Conservation (phyloP, 2,113 vertebrate species). For the Cryptomyrus ogoouensis region DNA sequence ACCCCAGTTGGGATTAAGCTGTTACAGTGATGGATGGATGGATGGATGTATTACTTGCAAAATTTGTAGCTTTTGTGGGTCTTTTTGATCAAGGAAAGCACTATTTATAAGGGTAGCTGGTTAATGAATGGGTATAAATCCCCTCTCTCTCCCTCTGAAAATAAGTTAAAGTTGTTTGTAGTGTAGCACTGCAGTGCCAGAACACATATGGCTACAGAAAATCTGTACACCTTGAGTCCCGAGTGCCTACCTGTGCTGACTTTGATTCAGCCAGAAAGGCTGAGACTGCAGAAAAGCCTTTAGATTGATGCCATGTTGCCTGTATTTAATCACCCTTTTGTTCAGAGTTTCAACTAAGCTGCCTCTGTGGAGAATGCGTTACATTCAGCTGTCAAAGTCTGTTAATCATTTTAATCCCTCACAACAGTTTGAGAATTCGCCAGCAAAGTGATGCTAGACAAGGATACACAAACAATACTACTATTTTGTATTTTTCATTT, state of each 20-base stretch:
- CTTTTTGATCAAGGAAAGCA: not conserved
- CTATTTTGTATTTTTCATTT: conserved; percentile 29
- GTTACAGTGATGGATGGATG: too few relatives aligned
- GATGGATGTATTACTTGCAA: not conserved
- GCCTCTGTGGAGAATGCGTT: conserved; percentile 45
- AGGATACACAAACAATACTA: conserved; percentile 24
- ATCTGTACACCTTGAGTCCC: not conserved
- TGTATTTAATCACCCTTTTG: conserved; percentile 55
- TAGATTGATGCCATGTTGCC: conserved; percentile 48
- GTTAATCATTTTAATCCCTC: conserved; percentile 44
- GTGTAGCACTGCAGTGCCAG: not conserved
- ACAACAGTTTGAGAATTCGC: conserved; percentile 39
- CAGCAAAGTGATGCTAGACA: conserved; percentile 21
- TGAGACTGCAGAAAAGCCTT: conserved; percentile 36
- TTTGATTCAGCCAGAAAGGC: not conserved
- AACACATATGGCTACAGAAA: not conserved
- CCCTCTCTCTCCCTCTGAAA: not conserved
- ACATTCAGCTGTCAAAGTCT: conserved; percentile 46
- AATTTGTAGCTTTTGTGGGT: not conserved
- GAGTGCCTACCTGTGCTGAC: not conserved
- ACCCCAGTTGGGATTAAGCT: too few relatives aligned
- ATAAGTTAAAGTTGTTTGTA: not conserved
- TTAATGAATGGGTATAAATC: not conserved
- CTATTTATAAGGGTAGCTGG: not conserved
- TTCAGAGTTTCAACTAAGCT: conserved; percentile 45